These are phyloP conservation scores for Adelognathus sp. DNA, from an alignment of 2,888 invertebrate genomes.

Conservation along the genomic window DNA sequence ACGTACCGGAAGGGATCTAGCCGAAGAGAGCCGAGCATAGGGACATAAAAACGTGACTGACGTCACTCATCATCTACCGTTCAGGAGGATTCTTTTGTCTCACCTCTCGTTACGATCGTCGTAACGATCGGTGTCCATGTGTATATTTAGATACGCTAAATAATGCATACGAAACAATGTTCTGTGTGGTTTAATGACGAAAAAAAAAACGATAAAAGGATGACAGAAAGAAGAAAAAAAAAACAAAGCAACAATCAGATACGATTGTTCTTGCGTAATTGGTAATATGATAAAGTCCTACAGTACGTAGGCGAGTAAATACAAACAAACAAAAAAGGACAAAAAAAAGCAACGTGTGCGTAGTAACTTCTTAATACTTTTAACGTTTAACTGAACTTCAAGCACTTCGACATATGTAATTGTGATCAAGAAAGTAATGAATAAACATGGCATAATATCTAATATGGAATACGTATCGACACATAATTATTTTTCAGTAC, in stretches of 20 bases:
- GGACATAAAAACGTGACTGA: slow-evolving; percentile 18
- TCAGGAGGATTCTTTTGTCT: slow-evolving; percentile 2
- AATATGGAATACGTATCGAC: slow-evolving; percentile 38
- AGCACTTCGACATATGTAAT: slow-evolving; percentile 60
- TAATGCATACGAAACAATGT: slow-evolving; percentile 40
- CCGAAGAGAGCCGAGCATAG: neutral
- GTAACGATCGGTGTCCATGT: slow-evolving; percentile 60
- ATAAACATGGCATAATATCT: slow-evolving; percentile 59
- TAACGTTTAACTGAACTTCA: slow-evolving; percentile 46
- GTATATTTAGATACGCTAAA: slow-evolving; percentile 58
- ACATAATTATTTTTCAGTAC: slow-evolving; percentile 42
- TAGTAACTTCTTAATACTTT: slow-evolving; percentile 47
- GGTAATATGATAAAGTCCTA: slow-evolving; percentile 13
- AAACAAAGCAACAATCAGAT: slow-evolving; percentile 14
- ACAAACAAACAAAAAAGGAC: neutral
- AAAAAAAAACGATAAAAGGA: slow-evolving; percentile 34
- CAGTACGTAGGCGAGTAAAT: slow-evolving; percentile 39
- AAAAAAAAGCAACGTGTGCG: slow-evolving; percentile 23
- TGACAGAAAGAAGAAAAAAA: slow-evolving; percentile 13
- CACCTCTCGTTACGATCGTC: slow-evolving; percentile 28
- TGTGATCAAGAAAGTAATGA: slow-evolving; percentile 57
- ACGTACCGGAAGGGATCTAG: slow-evolving; percentile 6
- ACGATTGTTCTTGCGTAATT: slow-evolving; percentile 4
- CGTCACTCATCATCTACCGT: slow-evolving; percentile 35
- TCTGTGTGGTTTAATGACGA: slow-evolving; percentile 50